Base-by-base conservation (phyloP, 2,113 vertebrate species). In the Pavo muticus region DNA sequence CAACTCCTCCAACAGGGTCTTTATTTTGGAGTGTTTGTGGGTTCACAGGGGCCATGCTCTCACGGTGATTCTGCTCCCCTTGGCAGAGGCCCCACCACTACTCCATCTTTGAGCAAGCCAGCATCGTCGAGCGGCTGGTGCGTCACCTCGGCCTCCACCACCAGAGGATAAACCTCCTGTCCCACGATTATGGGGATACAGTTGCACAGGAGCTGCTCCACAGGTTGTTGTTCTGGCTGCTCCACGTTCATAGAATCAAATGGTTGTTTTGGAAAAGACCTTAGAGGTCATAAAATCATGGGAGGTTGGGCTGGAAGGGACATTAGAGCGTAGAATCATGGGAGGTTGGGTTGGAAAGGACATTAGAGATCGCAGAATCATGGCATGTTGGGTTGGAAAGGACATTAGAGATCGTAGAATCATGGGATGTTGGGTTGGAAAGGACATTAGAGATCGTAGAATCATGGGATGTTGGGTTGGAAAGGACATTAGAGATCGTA, bases 21-120 rank as follows among this genome's bases (percentile, higher is more conserved):
- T 90, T 11, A 3, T 37, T 37, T 11, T 19, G 32, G 54, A 20
- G 17, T 27, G 37, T 21, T 7, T 3, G 4, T 1, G 12, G n/a
- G 64, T 4, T 81, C 9, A 2, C 13, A 5, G 29, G 87, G 45
- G 5, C 19, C 40, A 30, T 50, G n/a, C 14, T 35, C 70, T 91
- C 65, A 60, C 25, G 5, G 37, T 0, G 0, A 4, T 37, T 70
- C 27, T 92, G 54, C 79, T 76, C 69, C 79, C 16, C 32, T 80
- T 45, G 11, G 3, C 93, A 99, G 99, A 98, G 99, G 56, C 98
- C 98, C 5, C 99, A 99, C 71, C 97, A 77, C 21, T 99, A 99
- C 84, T 99, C 99, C 91, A 98, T 99, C 95, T 99, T 99, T 1
- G 99, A 99, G 98, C 99, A 99, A 97, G 99, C 99, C 79, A 98